Evolutionary conservation across 2,113 vertebrate genomes (phyloP).

Genomic region (Paraplagusia blochii): DNA sequence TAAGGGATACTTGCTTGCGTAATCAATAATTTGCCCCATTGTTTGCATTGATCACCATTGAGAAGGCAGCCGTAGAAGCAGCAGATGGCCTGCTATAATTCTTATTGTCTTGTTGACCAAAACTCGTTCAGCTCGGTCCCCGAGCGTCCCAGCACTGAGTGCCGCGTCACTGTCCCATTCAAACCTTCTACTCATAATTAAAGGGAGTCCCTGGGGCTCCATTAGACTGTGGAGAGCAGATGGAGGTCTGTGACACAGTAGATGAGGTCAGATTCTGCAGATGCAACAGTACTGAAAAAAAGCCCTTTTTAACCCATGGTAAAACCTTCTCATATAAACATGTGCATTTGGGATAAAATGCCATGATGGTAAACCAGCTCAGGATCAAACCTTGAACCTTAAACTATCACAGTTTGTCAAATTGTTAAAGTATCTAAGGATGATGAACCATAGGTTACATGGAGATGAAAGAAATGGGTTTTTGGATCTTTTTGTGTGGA

Average conservation of each 20-base stretch:
- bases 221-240: conserved; percentile 60
- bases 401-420: too few relatives aligned
- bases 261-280: conserved; percentile 43
- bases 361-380: too few relatives aligned
- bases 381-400: too few relatives aligned
- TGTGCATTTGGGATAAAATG: too few relatives aligned
- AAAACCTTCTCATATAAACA: too few relatives aligned
- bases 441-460: too few relatives aligned
- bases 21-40: too few relatives aligned
- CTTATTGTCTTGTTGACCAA: conserved; percentile 39
- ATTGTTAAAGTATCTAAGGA: too few relatives aligned
- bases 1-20: too few relatives aligned
- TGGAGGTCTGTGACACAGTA: conserved; percentile 51
- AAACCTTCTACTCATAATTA: conserved; percentile 58
- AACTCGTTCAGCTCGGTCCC: conserved; percentile 14
- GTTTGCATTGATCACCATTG: conserved; percentile 5
- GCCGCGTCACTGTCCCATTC: conserved; percentile 56
- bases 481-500: too few relatives aligned
- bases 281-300: conserved; percentile 5
- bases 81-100: conserved; percentile 51
- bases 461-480: too few relatives aligned
- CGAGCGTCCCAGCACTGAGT: conserved; percentile 5
- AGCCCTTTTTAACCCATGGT: too few relatives aligned
- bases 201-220: conserved; percentile 56
- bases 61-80: conserved; percentile 28